phyloP scores from a whole-genome alignment of 2,113 vertebrate genomes.

The Lophotis ruficrista region DNA sequence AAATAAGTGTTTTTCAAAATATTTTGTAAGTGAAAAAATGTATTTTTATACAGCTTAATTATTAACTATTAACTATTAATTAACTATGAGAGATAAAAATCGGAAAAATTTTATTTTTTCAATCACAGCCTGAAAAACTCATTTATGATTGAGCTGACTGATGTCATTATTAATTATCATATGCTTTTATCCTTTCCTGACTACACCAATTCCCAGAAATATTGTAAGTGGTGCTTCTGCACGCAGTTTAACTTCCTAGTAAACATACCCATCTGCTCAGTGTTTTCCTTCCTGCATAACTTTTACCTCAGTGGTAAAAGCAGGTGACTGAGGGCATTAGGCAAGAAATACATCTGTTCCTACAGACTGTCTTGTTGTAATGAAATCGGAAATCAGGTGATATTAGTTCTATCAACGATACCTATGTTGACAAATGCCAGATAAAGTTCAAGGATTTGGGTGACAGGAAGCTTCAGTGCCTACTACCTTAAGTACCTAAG shows the following conservation, averaged over 20 bases:
- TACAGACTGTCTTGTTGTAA: not conserved
- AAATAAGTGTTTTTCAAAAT: not conserved
- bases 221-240: conserved; percentile 51
- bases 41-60: not conserved
- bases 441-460: not conserved
- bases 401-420: not conserved
- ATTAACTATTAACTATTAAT: too few species aligned
- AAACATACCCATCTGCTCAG: conserved; percentile 74
- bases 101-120: conserved; percentile 19
- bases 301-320: conserved; percentile 22
- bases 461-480: not conserved
- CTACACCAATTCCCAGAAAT: conserved; percentile 70
- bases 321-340: conserved; percentile 28
- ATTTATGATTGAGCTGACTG: conserved; percentile 22
- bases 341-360: conserved; percentile 17
- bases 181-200: conserved; percentile 55
- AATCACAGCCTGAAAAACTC: conserved; percentile 7
- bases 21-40: not conserved
- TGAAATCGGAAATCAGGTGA: not conserved
- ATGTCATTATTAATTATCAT: conserved; percentile 57
- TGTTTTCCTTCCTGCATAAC: conserved; percentile 50
- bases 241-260: conserved; percentile 46
- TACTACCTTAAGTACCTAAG: not conserved
- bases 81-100: not conserved
- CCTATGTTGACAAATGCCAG: not conserved